phyloP scores from a whole-genome alignment of 2,113 vertebrate genomes.

The Montifringilla adamsi region DNA sequence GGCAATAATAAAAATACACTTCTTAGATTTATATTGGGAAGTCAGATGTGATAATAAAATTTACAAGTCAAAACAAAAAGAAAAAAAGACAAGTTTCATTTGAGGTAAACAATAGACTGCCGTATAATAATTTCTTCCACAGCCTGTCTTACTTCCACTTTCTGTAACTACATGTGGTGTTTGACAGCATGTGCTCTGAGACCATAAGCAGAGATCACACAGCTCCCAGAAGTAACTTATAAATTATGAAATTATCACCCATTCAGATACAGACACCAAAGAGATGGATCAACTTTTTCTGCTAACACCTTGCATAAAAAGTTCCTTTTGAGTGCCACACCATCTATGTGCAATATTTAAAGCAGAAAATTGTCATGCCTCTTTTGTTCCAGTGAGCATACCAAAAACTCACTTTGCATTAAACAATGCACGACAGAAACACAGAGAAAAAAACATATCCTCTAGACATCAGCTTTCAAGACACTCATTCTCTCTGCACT shows the following conservation, averaged over 20 bases:
- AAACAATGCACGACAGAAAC: neutral
- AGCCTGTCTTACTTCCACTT: neutral
- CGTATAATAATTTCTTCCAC: neutral
- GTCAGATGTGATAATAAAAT: neutral
- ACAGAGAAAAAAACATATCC: neutral
- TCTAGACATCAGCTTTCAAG: neutral
- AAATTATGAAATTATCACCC: slow-evolving; percentile 29
- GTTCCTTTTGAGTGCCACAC: neutral
- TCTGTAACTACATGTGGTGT: slow-evolving; percentile 19
- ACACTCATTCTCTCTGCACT: neutral
- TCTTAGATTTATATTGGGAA: neutral
- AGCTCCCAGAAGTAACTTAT: neutral
- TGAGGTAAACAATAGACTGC: neutral
- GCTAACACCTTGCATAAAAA: slow-evolving; percentile 5
- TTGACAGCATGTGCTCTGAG: slow-evolving; percentile 22
- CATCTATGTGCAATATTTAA: neutral
- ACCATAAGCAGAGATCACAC: neutral
- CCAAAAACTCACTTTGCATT: neutral
- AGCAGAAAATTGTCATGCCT: neutral
- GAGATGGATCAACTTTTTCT: slow-evolving; percentile 3
- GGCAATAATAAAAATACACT: neutral
- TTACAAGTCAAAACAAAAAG: neutral
- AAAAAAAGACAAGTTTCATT: neutral
- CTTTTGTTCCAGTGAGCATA: neutral
- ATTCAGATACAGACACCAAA: neutral